Conservation (phyloP, 2,797 vertebrate species). For the Gymnoscopelus microlampas region DNA sequence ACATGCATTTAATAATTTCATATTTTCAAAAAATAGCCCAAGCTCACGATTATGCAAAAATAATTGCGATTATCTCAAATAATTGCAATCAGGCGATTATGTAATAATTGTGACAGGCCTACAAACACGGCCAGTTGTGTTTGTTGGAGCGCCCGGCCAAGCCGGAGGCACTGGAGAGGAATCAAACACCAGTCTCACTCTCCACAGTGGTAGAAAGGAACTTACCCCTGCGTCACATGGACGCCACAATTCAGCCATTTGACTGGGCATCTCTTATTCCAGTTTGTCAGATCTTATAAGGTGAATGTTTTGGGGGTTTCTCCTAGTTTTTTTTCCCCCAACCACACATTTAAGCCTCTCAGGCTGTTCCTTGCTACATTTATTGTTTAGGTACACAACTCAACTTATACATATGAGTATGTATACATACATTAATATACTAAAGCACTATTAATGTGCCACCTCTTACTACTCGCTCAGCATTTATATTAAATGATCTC, state of each 20-base stretch:
- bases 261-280: constrained; percentile 41
- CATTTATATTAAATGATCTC: constrained; percentile 95
- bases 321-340: constrained; percentile 10
- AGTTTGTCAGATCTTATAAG: constrained; percentile 45
- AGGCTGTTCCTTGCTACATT: constrained; percentile 75
- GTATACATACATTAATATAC: constrained; percentile 84
- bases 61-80: too few relatives aligned
- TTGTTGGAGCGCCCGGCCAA: too few relatives aligned
- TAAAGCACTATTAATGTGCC: constrained; percentile 83
- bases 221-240: too few relatives aligned
- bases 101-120: too few relatives aligned
- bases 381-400: constrained; percentile 82
- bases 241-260: constrained; percentile 12
- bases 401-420: constrained; percentile 84
- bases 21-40: too few relatives aligned
- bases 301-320: constrained; percentile 43
- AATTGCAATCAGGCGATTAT: too few relatives aligned
- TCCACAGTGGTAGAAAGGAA: too few relatives aligned
- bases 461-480: constrained; percentile 85
- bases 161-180: too few relatives aligned
- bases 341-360: constrained; percentile 70
- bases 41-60: too few relatives aligned
- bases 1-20: too few relatives aligned
- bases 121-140: too few relatives aligned
- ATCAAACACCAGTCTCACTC: too few relatives aligned